Conservation (phyloP, 2,888 invertebrate genomes). For the Pseudoips prasinana region DNA sequence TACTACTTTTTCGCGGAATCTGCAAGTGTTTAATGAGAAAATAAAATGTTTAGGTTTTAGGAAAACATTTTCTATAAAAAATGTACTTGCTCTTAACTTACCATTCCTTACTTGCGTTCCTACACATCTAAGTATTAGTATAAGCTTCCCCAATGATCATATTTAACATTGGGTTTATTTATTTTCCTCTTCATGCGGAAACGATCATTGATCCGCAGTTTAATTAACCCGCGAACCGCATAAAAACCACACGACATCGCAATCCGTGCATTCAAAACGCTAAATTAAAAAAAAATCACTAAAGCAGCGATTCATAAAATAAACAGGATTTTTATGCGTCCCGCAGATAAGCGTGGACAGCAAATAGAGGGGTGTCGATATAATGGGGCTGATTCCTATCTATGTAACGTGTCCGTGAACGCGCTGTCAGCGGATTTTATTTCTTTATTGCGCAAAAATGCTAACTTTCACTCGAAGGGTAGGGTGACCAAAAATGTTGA, state of each 20-base stretch:
- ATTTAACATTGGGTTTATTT: too few species aligned
- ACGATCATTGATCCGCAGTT: neutral
- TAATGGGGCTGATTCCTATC: constrained; percentile 48
- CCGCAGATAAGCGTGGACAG: constrained; percentile 47
- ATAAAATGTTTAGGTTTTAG: too few species aligned
- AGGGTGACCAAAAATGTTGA: constrained; percentile 31
- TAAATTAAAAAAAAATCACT: constrained; percentile 35
- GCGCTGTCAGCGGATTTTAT: constrained; percentile 69
- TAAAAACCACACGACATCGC: constrained; percentile 1
- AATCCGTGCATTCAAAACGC: constrained; percentile 18
- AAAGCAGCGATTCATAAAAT: constrained; percentile 33
- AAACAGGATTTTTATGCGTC: constrained; percentile 53
- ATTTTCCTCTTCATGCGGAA: too few species aligned
- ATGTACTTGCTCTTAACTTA: too few species aligned
- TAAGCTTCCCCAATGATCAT: too few species aligned
- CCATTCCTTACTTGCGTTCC: too few species aligned
- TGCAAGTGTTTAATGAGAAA: too few species aligned
- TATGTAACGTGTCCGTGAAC: constrained; percentile 43
- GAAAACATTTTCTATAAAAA: too few species aligned
- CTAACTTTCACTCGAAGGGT: constrained; percentile 51
- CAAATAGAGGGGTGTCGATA: constrained; percentile 42
- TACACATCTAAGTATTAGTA: too few species aligned
- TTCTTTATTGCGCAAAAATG: constrained; percentile 78
- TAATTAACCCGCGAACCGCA: constrained; percentile 9
- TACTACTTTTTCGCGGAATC: too few species aligned